phyloP scores from a whole-genome alignment of 2,888 invertebrate species.

The Pseudococcus longispinus region DNA sequence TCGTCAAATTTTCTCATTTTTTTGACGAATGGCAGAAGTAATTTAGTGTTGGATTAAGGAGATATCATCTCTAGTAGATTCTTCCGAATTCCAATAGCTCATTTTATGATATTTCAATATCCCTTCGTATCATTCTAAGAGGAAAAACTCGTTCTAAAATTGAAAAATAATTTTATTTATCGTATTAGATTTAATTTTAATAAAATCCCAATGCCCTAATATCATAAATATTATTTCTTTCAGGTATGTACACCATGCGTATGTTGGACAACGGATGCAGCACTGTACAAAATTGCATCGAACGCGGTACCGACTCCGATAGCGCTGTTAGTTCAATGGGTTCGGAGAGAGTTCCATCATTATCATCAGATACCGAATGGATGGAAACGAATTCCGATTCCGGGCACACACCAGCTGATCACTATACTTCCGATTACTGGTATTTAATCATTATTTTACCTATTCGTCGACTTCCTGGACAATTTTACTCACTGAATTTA shows the following conservation, averaged over 20 bases:
- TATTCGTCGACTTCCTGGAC: neutral
- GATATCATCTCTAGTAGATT: too few relatives aligned
- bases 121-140: too few relatives aligned
- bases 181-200: neutral
- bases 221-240: constrained; percentile 53
- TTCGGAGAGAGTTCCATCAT: constrained; percentile 84
- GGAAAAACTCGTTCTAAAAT: too few relatives aligned
- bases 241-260: constrained; percentile 88
- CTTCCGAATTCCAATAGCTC: too few relatives aligned
- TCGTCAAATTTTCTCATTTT: too few relatives aligned
- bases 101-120: too few relatives aligned
- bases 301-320: constrained; percentile 77
- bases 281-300: constrained; percentile 59
- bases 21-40: too few relatives aligned
- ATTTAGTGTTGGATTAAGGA: too few relatives aligned
- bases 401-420: constrained; percentile 65
- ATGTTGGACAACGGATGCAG: constrained; percentile 73
- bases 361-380: constrained; percentile 90
- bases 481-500: neutral
- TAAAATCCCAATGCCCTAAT: neutral
- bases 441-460: neutral
- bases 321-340: constrained; percentile 94
- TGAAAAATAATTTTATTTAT: too few relatives aligned
- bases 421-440: constrained; percentile 53
- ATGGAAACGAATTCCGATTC: constrained; percentile 87